Base-by-base conservation (phyloP, 2,797 vertebrate species). In the Streptopelia turtur region DNA sequence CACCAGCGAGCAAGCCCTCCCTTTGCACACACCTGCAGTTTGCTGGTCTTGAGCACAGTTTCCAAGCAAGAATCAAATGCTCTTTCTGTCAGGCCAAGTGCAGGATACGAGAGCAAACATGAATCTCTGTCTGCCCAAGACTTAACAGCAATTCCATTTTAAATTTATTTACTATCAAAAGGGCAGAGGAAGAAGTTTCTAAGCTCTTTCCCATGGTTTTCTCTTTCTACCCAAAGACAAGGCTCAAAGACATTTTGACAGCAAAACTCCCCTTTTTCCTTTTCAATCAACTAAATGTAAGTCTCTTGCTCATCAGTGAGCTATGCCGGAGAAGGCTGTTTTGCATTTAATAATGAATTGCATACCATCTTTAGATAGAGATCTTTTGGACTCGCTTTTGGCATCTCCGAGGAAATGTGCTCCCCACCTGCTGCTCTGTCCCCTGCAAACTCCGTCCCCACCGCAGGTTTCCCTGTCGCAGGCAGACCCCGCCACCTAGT, bases 401-500 rank as follows among this genome's bases (percentile, higher is more conserved):
- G 95, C 93, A 78, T 83, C 83, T 83, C 56, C 0, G 3, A 78
- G 92, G 84, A 93, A 95, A 94, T 87, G 53, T 88, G 76, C n/a
- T 96, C 80, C 93, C 92, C 90, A 94, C 93, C 93, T 94, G 96
- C 85, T 94, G 70, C 89, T 89, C 60, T 35, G 56, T 83, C 75
- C 87, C 75, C 20, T 71, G 61, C 74, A 81, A 96, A 88, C 85
- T 72, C 43, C 16, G 92, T 81, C 92, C 74, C 77, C 72, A 50
- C 49, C 16, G 52, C 5, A 0, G 11, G n/a, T 50, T 80, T 37
- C 41, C 4, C 77, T 91, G 61, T 60, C 41, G 16, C 25, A 22
- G 89, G 94, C 93, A 93, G 68, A 96, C 83, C 50, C 94, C 95
- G 95, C 96, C 97, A 97, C 89, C 97, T 97, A 93, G 95, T 83